phyloP scores from a whole-genome alignment of 1,140 invertebrate genomes.

The Linepithema humile region DNA sequence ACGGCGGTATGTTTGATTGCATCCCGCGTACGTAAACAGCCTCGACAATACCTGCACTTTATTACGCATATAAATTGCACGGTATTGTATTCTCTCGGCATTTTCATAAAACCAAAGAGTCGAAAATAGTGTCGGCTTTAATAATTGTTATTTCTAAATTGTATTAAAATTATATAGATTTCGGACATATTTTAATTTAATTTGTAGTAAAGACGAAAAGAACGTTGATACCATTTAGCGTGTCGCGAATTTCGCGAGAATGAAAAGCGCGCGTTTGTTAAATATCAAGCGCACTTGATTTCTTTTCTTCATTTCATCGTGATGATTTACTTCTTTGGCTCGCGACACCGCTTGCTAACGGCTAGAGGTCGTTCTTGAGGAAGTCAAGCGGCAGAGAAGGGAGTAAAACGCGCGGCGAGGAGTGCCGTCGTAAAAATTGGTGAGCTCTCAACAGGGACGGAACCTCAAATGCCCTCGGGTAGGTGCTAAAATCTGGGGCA shows the following conservation, averaged over 20 bases:
- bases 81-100: neutral
- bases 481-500: constrained; percentile 79
- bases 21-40: constrained; percentile 31
- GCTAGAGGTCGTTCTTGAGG: constrained; percentile 20
- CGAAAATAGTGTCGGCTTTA: neutral
- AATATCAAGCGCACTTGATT: neutral
- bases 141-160: neutral
- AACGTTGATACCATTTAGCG: too few relatives aligned
- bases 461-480: constrained; percentile 70
- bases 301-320: neutral
- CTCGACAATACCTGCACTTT: neutral
- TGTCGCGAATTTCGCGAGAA: neutral
- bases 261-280: neutral
- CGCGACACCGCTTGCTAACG: constrained; percentile 39
- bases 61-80: constrained; percentile 31
- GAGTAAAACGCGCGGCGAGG: constrained; percentile 38
- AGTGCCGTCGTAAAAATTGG: constrained; percentile 76
- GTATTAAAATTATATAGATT: neutral
- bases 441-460: constrained; percentile 74
- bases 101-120: neutral
- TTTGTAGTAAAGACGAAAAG: too few relatives aligned
- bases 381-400: neutral
- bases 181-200: too few relatives aligned
- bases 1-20: constrained; percentile 37
- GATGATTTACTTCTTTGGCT: constrained; percentile 38